These are phyloP conservation scores for Varanus salvator DNA, from an alignment of 2,113 vertebrate species.

Conservation along the genomic window DNA sequence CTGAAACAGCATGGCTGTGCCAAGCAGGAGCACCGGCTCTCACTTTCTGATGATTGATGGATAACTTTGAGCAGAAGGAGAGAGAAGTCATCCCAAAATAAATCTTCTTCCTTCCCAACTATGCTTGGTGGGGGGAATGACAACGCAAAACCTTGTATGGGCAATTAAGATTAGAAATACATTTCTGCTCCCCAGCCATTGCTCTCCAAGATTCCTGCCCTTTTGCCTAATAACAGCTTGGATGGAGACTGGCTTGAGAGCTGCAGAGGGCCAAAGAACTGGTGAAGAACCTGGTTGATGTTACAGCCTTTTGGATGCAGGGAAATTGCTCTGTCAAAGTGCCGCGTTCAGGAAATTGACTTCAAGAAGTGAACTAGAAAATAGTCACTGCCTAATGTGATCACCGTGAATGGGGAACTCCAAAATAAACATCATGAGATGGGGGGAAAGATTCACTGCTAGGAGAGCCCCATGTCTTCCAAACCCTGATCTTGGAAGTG, in stretches of 20 bases:
- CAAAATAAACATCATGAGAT: not conserved
- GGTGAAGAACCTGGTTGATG: not conserved
- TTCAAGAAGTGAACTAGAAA: not conserved
- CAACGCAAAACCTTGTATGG: not conserved
- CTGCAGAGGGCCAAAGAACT: not conserved
- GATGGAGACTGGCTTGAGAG: slow-evolving; percentile 8
- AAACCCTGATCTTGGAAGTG: not conserved
- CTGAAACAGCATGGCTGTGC: slow-evolving; percentile 28
- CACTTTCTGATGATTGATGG: slow-evolving; percentile 21
- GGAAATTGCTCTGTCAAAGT: not conserved
- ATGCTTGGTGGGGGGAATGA: slow-evolving; percentile 16
- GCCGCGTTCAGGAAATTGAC: not conserved
- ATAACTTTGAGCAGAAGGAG: slow-evolving; percentile 5
- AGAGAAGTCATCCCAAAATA: slow-evolving; percentile 20
- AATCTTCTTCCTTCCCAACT: slow-evolving; percentile 42
- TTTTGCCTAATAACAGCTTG: slow-evolving; percentile 20
- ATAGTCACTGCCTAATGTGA: not conserved
- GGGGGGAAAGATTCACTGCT: not conserved
- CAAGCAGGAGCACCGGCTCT: slow-evolving; percentile 24
- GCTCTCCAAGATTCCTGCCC: not conserved
- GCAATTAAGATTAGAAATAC: slow-evolving; percentile 5
- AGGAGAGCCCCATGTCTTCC: too few relatives aligned
- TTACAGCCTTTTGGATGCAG: not conserved
- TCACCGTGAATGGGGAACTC: not conserved
- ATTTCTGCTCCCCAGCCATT: not conserved